Evolutionary conservation across 2,888 invertebrate genomes (phyloP).

Genomic region (Heliconius ethilla): DNA sequence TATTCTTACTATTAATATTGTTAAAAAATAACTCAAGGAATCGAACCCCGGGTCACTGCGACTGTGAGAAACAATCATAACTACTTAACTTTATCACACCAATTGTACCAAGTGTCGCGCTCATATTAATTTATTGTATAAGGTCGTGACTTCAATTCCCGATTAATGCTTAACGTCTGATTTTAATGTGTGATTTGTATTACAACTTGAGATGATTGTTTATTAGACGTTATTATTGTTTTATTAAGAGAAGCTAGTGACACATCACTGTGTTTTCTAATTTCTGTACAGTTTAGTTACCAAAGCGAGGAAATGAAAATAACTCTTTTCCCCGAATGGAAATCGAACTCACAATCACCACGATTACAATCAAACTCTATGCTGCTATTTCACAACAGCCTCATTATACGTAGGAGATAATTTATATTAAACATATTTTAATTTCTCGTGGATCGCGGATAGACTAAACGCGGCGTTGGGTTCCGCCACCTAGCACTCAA

Average conservation of each 20-base stretch:
- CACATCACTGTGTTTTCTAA: no score
- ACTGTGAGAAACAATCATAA: constrained; percentile 12
- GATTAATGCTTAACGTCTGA: constrained; percentile 28
- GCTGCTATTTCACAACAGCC: neutral
- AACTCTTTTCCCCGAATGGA: neutral
- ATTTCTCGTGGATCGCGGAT: no score
- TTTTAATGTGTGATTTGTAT: constrained; percentile 32
- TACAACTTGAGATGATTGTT: constrained; percentile 6
- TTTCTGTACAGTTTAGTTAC: no score
- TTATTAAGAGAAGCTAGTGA: no score
- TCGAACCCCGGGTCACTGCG: neutral
- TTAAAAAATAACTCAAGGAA: neutral
- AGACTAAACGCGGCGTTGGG: neutral
- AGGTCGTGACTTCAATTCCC: constrained; percentile 43
- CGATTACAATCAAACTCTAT: neutral
- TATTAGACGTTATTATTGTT: neutral
- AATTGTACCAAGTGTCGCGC: constrained; percentile 33
- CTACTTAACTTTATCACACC: constrained; percentile 18
- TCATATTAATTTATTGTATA: constrained; percentile 44
- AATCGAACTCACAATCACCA: neutral
- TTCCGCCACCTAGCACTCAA: neutral
- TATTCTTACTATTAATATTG: neutral
- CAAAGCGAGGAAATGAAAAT: neutral
- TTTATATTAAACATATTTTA: neutral
- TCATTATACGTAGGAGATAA: neutral